A percentile compares a stretch with the other conserved stretches of the same genome.
Evolutionary conservation across 2,797 vertebrate species (phyloP).

Genomic region (Sorex maritimensis): DNA sequence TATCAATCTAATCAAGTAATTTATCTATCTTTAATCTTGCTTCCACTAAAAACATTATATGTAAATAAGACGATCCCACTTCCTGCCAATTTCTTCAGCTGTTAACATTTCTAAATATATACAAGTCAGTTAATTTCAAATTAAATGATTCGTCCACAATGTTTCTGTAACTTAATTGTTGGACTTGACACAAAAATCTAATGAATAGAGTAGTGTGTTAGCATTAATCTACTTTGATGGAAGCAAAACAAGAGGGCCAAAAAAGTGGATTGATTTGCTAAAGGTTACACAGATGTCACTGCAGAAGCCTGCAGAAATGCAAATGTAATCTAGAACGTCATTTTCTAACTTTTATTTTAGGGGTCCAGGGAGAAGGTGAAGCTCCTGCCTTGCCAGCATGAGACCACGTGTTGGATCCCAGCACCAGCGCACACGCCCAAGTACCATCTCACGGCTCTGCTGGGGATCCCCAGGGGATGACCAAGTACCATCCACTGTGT

Average conservation of each 20-base stretch:
- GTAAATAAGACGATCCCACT: slow-evolving; percentile 2
- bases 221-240: not conserved
- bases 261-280: slow-evolving; percentile 7
- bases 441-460: no score
- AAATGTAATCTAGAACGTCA: not conserved
- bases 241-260: not conserved
- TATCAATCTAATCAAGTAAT: slow-evolving; percentile 7
- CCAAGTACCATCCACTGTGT: no score
- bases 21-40: not conserved
- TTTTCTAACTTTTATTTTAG: not conserved
- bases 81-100: slow-evolving; percentile 38
- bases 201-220: not conserved
- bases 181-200: not conserved
- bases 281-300: not conserved
- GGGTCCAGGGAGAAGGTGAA: no score
- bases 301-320: slow-evolving; percentile 19
- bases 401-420: no score
- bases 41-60: slow-evolving; percentile 14
- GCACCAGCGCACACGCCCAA: no score
- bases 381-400: no score
- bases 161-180: not conserved
- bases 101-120: slow-evolving; percentile 52
- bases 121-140: slow-evolving; percentile 31
- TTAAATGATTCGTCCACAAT: slow-evolving; percentile 3
- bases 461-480: no score